A percentile compares a stretch with the other conserved stretches of the same genome.
phyloP scores from a whole-genome alignment of 2,113 vertebrate species.

The Colius striatus region DNA sequence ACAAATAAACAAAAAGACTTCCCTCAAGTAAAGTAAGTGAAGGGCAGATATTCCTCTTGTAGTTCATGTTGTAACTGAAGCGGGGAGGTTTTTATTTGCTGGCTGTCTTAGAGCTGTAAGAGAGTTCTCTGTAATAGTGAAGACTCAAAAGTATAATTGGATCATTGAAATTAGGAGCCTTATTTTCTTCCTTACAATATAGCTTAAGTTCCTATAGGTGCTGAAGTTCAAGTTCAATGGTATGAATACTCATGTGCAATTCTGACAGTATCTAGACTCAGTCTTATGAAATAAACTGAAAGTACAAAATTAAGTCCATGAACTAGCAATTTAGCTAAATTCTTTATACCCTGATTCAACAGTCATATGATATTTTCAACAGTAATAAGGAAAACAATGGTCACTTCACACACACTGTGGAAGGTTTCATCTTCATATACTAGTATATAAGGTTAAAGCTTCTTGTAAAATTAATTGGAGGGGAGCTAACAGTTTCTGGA shows the following conservation, averaged over 20 bases:
- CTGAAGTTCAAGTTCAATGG: rapidly evolving
- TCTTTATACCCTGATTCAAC: background rate
- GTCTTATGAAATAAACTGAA: rapidly evolving
- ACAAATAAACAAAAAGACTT: background rate
- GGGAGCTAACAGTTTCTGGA: background rate
- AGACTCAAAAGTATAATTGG: background rate
- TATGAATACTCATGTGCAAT: background rate
- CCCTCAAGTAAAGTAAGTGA: background rate
- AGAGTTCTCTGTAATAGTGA: background rate
- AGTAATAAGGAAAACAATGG: background rate
- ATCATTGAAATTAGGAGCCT: background rate
- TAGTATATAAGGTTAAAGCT: background rate
- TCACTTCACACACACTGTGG: background rate
- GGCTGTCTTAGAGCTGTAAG: background rate
- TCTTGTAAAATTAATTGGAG: background rate
- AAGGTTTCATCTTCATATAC: background rate
- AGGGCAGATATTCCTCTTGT: background rate
- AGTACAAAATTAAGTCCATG: background rate
- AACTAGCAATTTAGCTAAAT: background rate
- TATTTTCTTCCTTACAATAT: background rate
- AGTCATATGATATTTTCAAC: rapidly evolving
- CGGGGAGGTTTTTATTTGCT: background rate
- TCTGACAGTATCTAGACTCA: background rate
- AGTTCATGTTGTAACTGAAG: background rate
- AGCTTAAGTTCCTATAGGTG: background rate